Percentiles rank a stretch among this genome's conserved stretches.
Conservation (phyloP, 2,113 vertebrate genomes). For the Tor tambroides region DNA sequence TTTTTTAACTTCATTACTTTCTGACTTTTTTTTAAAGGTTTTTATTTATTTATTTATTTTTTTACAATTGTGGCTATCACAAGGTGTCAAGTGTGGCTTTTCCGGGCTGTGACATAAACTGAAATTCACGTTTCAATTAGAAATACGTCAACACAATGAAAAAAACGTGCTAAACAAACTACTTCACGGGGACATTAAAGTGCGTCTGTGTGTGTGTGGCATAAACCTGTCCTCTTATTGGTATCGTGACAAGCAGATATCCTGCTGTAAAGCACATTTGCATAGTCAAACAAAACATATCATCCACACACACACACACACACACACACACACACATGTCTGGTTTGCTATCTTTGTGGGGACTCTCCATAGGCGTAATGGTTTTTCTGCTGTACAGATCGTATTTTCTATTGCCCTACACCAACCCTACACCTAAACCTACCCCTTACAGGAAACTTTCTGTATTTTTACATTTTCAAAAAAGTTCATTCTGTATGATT, state of each 20-base stretch:
- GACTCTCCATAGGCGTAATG: too few relatives aligned
- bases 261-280: background rate
- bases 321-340: background rate
- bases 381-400: too few relatives aligned
- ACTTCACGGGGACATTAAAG: background rate
- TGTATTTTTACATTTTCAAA: too few relatives aligned
- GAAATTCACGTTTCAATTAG: background rate
- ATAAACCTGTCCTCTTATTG: background rate
- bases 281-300: background rate
- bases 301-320: background rate
- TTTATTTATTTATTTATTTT: too few relatives aligned
- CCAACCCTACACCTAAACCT: too few relatives aligned
- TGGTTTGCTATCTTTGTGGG: too few relatives aligned
- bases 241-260: constrained; percentile 9
- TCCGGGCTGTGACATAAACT: background rate
- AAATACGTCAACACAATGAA: background rate
- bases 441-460: too few relatives aligned
- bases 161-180: background rate
- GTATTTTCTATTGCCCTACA: too few relatives aligned
- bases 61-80: too few relatives aligned
- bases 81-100: background rate
- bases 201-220: background rate
- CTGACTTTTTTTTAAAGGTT: too few relatives aligned
- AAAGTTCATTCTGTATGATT: too few relatives aligned
- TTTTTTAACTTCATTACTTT: too few relatives aligned